Percentiles rank a stretch among this genome's conserved stretches.
These are phyloP conservation scores for Podarcis raffonei DNA, from an alignment of 2,113 vertebrate genomes.

Conservation along the genomic window DNA sequence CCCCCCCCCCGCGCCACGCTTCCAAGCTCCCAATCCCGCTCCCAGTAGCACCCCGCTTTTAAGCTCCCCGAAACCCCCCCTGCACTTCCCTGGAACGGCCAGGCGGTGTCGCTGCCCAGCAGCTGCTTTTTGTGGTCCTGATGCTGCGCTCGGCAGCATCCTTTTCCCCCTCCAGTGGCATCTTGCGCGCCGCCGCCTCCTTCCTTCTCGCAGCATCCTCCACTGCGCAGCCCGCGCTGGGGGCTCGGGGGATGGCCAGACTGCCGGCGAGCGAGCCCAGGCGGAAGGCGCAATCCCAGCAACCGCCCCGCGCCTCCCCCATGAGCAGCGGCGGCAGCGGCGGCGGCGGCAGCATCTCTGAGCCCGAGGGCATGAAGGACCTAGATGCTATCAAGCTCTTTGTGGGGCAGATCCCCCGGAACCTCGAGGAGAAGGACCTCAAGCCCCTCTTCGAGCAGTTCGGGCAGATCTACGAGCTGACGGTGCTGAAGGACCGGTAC, in stretches of 20 bases:
- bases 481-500: conserved; percentile 97
- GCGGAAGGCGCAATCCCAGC: conserved; percentile 84
- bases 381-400: conserved; percentile 98
- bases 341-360: conserved; percentile 74
- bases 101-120: conserved; percentile 63
- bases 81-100: conserved; percentile 33
- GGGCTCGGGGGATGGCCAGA: conserved; percentile 91
- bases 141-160: conserved; percentile 41
- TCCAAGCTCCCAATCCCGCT: background rate
- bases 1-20: background rate
- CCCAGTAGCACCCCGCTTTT: background rate
- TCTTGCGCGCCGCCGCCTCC: conserved; percentile 72
- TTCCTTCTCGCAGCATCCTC: conserved; percentile 55
- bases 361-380: conserved; percentile 96
- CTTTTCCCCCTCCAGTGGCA: background rate
- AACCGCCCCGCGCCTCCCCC: conserved; percentile 87
- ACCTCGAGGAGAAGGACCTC: conserved; percentile 96
- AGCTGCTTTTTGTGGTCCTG: conserved; percentile 66
- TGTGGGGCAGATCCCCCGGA: conserved; percentile 97
- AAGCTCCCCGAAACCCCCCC: background rate
- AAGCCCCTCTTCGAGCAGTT: conserved; percentile 98
- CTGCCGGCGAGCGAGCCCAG: conserved; percentile 92
- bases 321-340: conserved; percentile 87
- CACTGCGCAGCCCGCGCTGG: conserved; percentile 80
- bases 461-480: conserved; percentile 97